phyloP scores from a whole-genome alignment of 2,797 vertebrate genomes.

The Propithecus perrieri region DNA sequence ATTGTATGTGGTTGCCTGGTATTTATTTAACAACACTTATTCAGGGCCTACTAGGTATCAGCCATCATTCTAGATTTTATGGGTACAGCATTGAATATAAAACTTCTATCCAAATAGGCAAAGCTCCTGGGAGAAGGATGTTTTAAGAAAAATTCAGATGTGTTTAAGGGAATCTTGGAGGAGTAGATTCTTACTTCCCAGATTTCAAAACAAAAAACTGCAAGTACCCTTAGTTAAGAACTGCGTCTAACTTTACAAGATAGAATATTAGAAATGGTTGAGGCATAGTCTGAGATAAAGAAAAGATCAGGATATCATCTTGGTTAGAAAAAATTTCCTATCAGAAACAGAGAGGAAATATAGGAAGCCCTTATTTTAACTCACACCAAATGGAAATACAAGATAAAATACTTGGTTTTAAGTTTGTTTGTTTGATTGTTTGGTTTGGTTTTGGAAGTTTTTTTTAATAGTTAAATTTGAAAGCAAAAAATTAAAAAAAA shows the following conservation, averaged over 20 bases:
- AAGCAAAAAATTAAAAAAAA: not conserved
- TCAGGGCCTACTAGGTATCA: not conserved
- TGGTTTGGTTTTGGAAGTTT: not conserved
- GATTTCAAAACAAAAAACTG: not conserved
- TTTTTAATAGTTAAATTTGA: not conserved
- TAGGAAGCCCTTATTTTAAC: not conserved
- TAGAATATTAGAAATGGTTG: not conserved
- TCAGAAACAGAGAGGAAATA: not conserved
- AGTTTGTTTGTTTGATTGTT: not conserved
- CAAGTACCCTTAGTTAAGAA: not conserved
- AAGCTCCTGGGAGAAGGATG: not conserved
- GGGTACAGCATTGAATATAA: not conserved
- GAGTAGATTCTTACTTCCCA: not conserved
- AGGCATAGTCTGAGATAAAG: not conserved
- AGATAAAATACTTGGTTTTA: not conserved
- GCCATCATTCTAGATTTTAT: not conserved
- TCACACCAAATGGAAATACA: not conserved
- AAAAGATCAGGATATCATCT: not conserved
- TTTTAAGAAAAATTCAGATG: not conserved
- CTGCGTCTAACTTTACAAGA: not conserved
- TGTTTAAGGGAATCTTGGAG: not conserved
- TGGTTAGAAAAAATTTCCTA: not conserved
- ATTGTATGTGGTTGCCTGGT: not conserved
- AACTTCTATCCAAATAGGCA: not conserved
- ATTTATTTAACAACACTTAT: not conserved